These are phyloP conservation scores for Drosophila maculinotata DNA, from an alignment of 2,888 invertebrate species.

Conservation along the genomic window DNA sequence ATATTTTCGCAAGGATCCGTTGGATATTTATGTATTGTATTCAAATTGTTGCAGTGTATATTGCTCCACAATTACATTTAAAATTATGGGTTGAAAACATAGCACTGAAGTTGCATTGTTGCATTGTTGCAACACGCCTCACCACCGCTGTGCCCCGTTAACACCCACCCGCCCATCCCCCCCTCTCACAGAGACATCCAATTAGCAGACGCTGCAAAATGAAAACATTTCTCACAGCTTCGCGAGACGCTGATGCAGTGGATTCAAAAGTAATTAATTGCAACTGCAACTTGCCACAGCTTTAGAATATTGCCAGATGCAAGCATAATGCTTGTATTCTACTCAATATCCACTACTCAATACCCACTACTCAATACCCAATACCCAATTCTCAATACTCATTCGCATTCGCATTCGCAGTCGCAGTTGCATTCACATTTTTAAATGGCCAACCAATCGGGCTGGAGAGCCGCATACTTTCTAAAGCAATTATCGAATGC, in stretches of 20 bases:
- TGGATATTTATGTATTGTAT: no score
- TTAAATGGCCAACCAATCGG: conserved; percentile 69
- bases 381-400: conserved; percentile 19
- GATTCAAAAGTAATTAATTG: conserved; percentile 72
- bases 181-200: conserved; percentile 56
- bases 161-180: no score
- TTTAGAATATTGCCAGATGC: conserved; percentile 30
- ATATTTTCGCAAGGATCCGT: no score
- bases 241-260: conserved; percentile 28
- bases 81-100: no score
- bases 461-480: conserved; percentile 74
- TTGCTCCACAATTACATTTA: no score
- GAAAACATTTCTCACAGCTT: conserved; percentile 81
- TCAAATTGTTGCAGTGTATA: no score
- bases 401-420: conserved; percentile 21
- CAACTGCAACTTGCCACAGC: conserved; percentile 38
- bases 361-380: conserved; percentile 7
- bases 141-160: no score
- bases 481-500: conserved; percentile 81
- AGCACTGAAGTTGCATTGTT: no score
- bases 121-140: no score
- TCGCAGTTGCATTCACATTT: conserved; percentile 51
- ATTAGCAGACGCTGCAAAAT: conserved; percentile 76
- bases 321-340: background rate
- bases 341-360: no score